These are phyloP conservation scores for Recurvirostra avosetta DNA, from an alignment of 2,113 vertebrate species.

Conservation along the genomic window DNA sequence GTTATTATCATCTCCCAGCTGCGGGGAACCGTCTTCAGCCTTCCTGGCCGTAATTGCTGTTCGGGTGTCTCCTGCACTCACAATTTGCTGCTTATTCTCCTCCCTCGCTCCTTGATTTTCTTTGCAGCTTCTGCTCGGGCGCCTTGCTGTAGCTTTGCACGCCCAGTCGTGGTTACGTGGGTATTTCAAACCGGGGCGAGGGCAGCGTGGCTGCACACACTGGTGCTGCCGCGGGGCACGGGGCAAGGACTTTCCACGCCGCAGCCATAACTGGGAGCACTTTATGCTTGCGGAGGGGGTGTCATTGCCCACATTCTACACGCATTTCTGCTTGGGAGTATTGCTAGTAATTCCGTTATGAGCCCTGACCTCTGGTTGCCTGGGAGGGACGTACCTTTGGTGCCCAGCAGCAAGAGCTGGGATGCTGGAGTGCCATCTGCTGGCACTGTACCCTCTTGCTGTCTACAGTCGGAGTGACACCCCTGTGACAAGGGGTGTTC, in stretches of 20 bases:
- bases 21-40: background rate
- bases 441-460: background rate
- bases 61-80: background rate
- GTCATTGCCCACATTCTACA: background rate
- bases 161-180: accelerated
- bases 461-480: accelerated
- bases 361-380: background rate
- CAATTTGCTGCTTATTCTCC: background rate
- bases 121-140: background rate
- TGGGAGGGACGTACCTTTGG: accelerated
- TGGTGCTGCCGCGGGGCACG: accelerated
- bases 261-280: accelerated
- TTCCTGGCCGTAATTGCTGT: background rate
- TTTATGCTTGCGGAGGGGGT: accelerated
- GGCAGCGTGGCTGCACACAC: accelerated
- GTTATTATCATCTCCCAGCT: accelerated
- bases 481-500: accelerated
- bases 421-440: background rate
- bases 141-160: background rate
- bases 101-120: background rate
- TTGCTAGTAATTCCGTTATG: accelerated
- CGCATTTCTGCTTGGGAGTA: accelerated
- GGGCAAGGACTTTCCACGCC: accelerated
- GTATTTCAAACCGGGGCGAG: accelerated
- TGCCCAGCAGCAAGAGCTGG: background rate